These are phyloP conservation scores for Fistularia tabacaria DNA, from an alignment of 2,797 vertebrate genomes.

Conservation along the genomic window DNA sequence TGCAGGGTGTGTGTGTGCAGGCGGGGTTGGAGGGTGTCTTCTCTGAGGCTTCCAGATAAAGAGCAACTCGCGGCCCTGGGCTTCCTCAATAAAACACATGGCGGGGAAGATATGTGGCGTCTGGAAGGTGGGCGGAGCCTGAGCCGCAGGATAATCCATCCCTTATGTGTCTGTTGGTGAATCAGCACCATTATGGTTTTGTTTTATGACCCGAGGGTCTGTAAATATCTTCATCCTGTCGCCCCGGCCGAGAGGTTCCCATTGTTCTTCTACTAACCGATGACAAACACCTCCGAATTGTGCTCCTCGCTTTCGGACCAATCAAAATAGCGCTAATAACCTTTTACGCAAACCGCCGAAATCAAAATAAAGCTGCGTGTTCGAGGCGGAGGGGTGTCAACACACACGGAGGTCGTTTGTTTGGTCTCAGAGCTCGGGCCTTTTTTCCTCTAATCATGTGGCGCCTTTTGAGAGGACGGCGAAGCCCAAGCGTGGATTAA, in stretches of 20 bases:
- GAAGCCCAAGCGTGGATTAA: too few relatives aligned
- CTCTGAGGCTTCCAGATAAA: conserved; percentile 66
- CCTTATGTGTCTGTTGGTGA: conserved; percentile 51
- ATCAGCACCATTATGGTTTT: conserved; percentile 45
- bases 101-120: conserved; percentile 45
- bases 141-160: conserved; percentile 40
- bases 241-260: background rate
- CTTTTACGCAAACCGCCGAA: too few relatives aligned
- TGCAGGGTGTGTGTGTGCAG: conserved; percentile 5
- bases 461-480: too few relatives aligned
- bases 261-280: too few relatives aligned
- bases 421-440: too few relatives aligned
- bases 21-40: conserved; percentile 25
- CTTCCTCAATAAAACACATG: conserved; percentile 65
- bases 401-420: too few relatives aligned
- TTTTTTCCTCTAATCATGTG: too few relatives aligned
- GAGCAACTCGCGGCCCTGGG: conserved; percentile 27
- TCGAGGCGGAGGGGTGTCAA: too few relatives aligned
- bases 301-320: too few relatives aligned
- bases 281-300: too few relatives aligned
- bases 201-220: conserved; percentile 37
- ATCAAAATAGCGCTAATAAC: too few relatives aligned
- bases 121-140: conserved; percentile 20
- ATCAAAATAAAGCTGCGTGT: too few relatives aligned
- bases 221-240: conserved; percentile 43